These are phyloP conservation scores for Trachymyrmex cornetzi DNA, from an alignment of 1,140 invertebrate genomes.

Conservation along the genomic window DNA sequence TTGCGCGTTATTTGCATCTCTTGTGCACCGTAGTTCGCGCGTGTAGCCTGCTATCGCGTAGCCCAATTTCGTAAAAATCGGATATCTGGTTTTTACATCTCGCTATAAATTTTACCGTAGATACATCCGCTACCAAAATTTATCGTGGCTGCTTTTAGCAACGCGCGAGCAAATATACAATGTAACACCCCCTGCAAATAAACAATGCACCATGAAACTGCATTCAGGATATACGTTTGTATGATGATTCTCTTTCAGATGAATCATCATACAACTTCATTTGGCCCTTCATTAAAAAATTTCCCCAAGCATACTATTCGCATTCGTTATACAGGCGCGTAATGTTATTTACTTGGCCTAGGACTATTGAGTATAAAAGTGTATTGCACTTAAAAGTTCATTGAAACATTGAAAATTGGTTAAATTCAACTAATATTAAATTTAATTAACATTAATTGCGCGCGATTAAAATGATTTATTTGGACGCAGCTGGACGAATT, in stretches of 20 bases:
- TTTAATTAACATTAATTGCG: slow-evolving; percentile 2
- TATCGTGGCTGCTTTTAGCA: slow-evolving; percentile 55
- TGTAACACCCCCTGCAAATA: neutral
- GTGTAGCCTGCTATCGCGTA: slow-evolving; percentile 5
- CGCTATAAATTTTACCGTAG: slow-evolving; percentile 47
- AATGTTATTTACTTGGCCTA: neutral
- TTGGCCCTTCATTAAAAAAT: slow-evolving; percentile 20
- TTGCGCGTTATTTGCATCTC: slow-evolving; percentile 36
- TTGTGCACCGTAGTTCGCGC: slow-evolving; percentile 16
- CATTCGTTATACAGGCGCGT: neutral
- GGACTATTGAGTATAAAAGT: neutral
- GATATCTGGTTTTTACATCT: slow-evolving; percentile 58
- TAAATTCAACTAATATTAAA: neutral
- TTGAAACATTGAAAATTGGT: neutral
- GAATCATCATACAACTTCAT: slow-evolving; percentile 3
- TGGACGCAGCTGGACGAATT: neutral
- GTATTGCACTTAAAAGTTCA: neutral
- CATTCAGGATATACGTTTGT: slow-evolving; percentile 6
- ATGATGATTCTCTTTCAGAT: neutral
- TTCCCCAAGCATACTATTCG: neutral
- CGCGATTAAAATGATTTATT: slow-evolving; percentile 34
- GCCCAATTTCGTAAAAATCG: slow-evolving; percentile 53
- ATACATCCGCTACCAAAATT: slow-evolving; percentile 37
- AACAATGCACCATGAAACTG: slow-evolving; percentile 48
- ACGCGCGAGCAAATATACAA: slow-evolving; percentile 24